phyloP scores from a whole-genome alignment of 2,888 invertebrate species.

The Drosophila hamatofila region DNA sequence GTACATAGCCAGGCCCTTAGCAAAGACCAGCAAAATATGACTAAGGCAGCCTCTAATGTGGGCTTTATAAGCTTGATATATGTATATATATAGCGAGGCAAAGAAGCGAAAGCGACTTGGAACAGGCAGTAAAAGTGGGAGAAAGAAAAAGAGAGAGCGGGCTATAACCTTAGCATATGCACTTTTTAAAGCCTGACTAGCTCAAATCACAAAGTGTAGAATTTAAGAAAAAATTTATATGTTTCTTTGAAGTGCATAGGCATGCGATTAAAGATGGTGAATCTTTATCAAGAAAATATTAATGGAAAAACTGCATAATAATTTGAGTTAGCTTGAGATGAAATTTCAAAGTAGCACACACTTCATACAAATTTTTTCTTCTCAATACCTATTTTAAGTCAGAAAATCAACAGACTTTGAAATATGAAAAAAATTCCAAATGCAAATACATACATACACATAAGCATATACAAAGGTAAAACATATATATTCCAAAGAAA shows the following conservation, averaged over 20 bases:
- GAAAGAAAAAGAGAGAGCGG: constrained; percentile 5
- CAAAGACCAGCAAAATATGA: constrained; percentile 42
- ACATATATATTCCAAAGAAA: too few species aligned
- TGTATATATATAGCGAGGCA: not conserved
- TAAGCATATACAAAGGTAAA: too few species aligned
- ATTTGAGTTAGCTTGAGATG: not conserved
- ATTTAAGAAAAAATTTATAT: not conserved
- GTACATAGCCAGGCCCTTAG: constrained; percentile 15
- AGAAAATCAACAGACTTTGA: too few species aligned
- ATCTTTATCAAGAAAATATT: not conserved
- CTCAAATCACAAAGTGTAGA: not conserved
- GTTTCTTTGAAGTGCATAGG: not conserved
- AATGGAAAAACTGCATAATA: not conserved
- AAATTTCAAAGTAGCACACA: not conserved
- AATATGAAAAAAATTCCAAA: too few species aligned
- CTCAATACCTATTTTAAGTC: too few species aligned
- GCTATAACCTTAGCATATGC: constrained; percentile 13
- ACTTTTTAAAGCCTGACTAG: constrained; percentile 22
- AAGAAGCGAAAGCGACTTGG: not conserved
- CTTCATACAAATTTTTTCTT: too few species aligned
- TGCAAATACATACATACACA: too few species aligned
- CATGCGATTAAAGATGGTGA: too few species aligned
- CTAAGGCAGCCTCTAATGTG: constrained; percentile 43
- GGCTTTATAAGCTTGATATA: constrained; percentile 21
- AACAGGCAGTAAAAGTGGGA: not conserved